phyloP scores from a whole-genome alignment of 1,140 invertebrate species.

The Vanessa atalanta region DNA sequence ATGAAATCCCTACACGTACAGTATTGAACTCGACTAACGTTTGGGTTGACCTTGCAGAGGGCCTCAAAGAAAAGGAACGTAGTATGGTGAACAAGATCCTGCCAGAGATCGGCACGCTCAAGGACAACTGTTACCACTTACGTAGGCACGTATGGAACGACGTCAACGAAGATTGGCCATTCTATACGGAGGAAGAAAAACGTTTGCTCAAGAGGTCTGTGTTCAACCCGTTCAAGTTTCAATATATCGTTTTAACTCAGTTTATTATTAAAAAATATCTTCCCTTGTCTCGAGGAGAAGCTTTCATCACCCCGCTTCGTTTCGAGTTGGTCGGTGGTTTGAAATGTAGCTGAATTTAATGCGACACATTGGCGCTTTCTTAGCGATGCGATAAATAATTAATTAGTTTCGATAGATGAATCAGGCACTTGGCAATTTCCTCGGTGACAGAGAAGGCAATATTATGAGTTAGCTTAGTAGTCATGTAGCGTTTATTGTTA shows the following conservation, averaged over 20 bases:
- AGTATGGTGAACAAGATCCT: conserved; percentile 87
- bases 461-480: too few species aligned
- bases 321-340: too few species aligned
- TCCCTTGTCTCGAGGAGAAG: too few species aligned
- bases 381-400: too few species aligned
- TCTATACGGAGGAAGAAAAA: conserved; percentile 93
- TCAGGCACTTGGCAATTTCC: too few species aligned
- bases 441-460: too few species aligned
- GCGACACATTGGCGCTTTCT: too few species aligned
- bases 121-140: conserved; percentile 94
- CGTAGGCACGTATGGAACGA: conserved; percentile 93
- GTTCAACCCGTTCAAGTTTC: background rate
- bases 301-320: background rate
- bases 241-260: too few species aligned
- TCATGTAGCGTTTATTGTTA: too few species aligned
- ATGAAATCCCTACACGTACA: background rate
- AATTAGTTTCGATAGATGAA: too few species aligned
- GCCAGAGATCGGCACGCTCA: conserved; percentile 88
- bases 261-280: background rate
- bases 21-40: conserved; percentile 39
- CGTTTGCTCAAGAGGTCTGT: conserved; percentile 89
- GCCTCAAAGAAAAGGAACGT: conserved; percentile 91
- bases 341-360: too few species aligned
- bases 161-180: conserved; percentile 96
- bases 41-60: conserved; percentile 84